Evolutionary conservation across 2,113 vertebrate genomes (phyloP).

Genomic region (Cottus gobio): DNA sequence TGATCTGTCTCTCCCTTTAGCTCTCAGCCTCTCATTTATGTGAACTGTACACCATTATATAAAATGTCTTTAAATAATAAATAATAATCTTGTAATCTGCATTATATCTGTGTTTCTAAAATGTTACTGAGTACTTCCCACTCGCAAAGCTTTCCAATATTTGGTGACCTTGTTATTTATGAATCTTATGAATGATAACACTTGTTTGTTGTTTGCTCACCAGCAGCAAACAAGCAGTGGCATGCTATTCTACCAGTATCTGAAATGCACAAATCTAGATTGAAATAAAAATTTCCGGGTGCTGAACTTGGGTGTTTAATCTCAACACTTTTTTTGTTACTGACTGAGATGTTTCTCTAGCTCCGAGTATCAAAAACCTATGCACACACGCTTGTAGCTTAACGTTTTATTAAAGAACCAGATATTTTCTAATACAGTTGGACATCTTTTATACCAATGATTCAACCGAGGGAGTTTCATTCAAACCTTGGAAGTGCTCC

Average conservation of each 20-base stretch:
- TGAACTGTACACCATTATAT: background rate
- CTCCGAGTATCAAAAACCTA: too few species aligned
- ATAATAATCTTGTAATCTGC: too few species aligned
- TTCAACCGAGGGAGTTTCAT: constrained; percentile 17
- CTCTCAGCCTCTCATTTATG: constrained; percentile 4
- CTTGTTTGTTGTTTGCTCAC: background rate
- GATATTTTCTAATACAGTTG: background rate
- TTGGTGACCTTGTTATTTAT: background rate
- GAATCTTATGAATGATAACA: background rate
- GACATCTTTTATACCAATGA: constrained; percentile 5
- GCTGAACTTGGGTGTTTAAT: background rate
- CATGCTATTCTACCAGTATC: background rate
- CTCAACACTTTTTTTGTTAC: background rate
- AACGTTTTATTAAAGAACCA: background rate
- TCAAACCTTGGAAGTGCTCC: background rate
- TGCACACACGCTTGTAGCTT: background rate
- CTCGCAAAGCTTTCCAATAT: background rate
- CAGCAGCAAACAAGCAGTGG: background rate
- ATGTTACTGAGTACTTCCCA: background rate
- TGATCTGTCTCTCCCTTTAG: background rate
- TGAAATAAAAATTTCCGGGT: background rate
- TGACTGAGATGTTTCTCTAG: background rate
- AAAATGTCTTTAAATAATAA: too few species aligned
- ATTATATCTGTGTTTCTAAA: background rate
- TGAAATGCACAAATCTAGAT: background rate